A percentile compares a stretch with the other conserved stretches of the same genome.
Conservation (phyloP, 1,140 invertebrate species). For the Drosophila tropicalis region DNA sequence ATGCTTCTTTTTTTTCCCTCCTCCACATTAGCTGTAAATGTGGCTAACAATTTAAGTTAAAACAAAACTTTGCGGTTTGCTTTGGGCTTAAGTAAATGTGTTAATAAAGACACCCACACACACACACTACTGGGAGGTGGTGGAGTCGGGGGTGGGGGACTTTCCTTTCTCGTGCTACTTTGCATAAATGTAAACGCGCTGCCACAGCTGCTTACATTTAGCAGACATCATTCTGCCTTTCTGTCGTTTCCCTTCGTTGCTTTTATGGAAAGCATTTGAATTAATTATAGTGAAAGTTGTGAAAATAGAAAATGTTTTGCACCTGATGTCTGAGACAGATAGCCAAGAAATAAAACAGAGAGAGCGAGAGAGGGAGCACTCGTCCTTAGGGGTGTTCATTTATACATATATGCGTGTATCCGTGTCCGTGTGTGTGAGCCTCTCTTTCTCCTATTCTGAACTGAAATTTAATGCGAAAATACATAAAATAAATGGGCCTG, state of each 20-base stretch:
- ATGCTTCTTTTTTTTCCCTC: background rate
- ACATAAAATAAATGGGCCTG: slow-evolving; percentile 7
- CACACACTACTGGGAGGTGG: slow-evolving; percentile 2
- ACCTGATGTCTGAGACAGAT: slow-evolving; percentile 70
- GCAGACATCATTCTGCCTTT: slow-evolving; percentile 1
- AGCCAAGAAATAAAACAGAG: background rate
- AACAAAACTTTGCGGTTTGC: slow-evolving; percentile 6
- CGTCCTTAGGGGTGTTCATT: background rate
- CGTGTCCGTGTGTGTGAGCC: background rate
- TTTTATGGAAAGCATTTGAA: slow-evolving; percentile 75
- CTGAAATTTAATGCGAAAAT: slow-evolving; percentile 6
- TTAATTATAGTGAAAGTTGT: slow-evolving; percentile 79
- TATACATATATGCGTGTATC: background rate
- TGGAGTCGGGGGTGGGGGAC: background rate
- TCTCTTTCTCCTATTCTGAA: background rate
- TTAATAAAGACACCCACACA: slow-evolving; percentile 46
- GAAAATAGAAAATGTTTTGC: slow-evolving; percentile 77
- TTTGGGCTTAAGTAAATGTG: slow-evolving; percentile 34
- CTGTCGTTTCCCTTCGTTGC: background rate
- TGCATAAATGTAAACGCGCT: slow-evolving; percentile 46
- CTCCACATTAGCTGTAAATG: slow-evolving; percentile 17
- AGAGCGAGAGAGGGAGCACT: background rate
- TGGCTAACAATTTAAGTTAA: slow-evolving; percentile 16
- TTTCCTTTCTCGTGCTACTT: slow-evolving; percentile 28
- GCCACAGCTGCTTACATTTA: slow-evolving; percentile 40